Base-by-base conservation (phyloP, 1,140 invertebrate genomes). In the Dysdera silvatica region DNA sequence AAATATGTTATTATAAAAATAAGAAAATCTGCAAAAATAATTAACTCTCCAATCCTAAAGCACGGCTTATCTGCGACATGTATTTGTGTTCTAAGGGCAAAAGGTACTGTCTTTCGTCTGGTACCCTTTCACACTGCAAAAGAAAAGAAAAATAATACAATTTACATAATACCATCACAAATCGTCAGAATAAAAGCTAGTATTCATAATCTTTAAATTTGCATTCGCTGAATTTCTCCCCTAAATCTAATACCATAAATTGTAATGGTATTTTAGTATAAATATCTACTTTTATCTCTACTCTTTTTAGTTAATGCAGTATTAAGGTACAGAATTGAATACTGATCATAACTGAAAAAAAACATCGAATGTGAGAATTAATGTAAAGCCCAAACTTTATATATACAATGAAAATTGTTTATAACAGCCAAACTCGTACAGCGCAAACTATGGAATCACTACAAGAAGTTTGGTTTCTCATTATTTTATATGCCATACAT, bases 1-100 rank as follows among this genome's bases (percentile, higher is more conserved):
- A n/a, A n/a, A n/a, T n/a, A n/a, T n/a, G n/a, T n/a, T n/a, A n/a
- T n/a, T n/a, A n/a, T n/a, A n/a, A n/a, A n/a, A n/a, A n/a, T n/a
- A n/a, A n/a, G n/a, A n/a, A n/a, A n/a, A n/a, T n/a, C n/a, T n/a
- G n/a, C n/a, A n/a, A 48, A 41, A 26, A 29, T 43, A 40, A 18
- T 55, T 53, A 65, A 43, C 51, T 60, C 20, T 65, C 63, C 20
- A 77, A 60, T 47, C 75, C 77, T 16, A 79, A 58, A 24, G 73
- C 73, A 60, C 73, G 70, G 57, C 72, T 75, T 14, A 83, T 73
- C 71, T 83, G 81, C 58, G 76, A 69, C 35, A 82, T 73, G 67
- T 83, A 83, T 28, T 74, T 72, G 45, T 74, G 79, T 58, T 78
- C 74, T 24, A 83, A 69, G 31, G 82, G 82, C 23, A 83, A 73